phyloP scores from a whole-genome alignment of 1,140 invertebrate species.

The Octopus sinensis region DNA sequence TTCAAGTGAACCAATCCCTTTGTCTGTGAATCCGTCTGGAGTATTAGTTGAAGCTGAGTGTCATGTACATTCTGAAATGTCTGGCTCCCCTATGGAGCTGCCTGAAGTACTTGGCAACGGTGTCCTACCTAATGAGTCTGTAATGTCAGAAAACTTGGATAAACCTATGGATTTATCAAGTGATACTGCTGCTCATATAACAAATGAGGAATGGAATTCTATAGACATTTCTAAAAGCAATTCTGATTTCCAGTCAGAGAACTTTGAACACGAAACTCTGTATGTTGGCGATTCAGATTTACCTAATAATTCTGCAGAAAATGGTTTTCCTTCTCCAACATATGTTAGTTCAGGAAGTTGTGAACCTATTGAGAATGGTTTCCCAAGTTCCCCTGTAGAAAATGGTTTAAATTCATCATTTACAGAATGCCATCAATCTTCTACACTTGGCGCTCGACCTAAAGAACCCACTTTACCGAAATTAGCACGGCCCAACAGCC shows the following conservation, averaged over 20 bases:
- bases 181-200: not conserved
- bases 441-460: conserved; percentile 34
- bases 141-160: not conserved
- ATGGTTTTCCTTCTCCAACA: not conserved
- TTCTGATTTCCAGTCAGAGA: not conserved
- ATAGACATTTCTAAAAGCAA: not conserved
- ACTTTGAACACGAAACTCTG: not conserved
- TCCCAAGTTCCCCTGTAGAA: not conserved
- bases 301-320: not conserved
- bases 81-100: not conserved
- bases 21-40: not conserved
- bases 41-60: not conserved
- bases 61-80: not conserved
- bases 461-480: conserved; percentile 34
- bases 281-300: not conserved
- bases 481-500: conserved; percentile 38
- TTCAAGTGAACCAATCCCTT: not conserved
- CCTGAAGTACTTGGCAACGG: not conserved
- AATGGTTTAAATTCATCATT: conserved; percentile 15
- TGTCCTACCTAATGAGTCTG: not conserved
- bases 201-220: not conserved
- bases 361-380: conserved; percentile 42
- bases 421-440: conserved; percentile 32
- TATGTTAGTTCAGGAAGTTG: not conserved
- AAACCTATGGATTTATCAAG: not conserved